These are phyloP conservation scores for Psilopogon haemacephalus DNA, from an alignment of 2,113 vertebrate genomes.

Conservation along the genomic window DNA sequence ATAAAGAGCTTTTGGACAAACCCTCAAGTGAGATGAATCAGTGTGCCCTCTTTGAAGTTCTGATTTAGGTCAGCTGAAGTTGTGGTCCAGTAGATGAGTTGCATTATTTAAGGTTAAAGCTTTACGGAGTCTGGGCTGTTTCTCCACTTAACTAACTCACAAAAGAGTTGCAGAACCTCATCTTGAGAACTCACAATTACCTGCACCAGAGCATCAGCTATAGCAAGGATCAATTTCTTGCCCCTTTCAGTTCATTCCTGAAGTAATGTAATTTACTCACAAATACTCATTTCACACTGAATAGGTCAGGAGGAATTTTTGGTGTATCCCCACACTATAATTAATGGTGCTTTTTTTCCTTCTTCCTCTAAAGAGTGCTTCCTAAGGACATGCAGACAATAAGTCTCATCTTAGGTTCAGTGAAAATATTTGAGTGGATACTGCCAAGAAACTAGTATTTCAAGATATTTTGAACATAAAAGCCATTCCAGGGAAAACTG, in stretches of 20 bases:
- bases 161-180: background rate
- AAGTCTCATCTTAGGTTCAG: slow-evolving; percentile 58
- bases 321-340: background rate
- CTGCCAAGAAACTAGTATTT: slow-evolving; percentile 63
- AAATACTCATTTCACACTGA: background rate
- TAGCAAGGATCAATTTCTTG: background rate
- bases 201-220: background rate
- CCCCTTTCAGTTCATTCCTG: background rate
- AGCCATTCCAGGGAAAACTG: slow-evolving; percentile 32
- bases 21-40: background rate
- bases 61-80: background rate
- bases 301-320: background rate
- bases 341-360: background rate
- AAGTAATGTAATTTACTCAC: background rate
- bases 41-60: background rate
- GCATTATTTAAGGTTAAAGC: background rate
- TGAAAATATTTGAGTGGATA: slow-evolving; percentile 53
- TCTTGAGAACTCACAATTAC: background rate
- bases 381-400: slow-evolving; percentile 51
- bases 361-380: background rate
- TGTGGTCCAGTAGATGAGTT: background rate
- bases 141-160: background rate
- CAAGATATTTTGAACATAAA: slow-evolving; percentile 65
- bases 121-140: background rate
- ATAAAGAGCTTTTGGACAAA: background rate